Evolutionary conservation across 2,113 vertebrate genomes (phyloP).

Genomic region (Eupsittula cactorum): DNA sequence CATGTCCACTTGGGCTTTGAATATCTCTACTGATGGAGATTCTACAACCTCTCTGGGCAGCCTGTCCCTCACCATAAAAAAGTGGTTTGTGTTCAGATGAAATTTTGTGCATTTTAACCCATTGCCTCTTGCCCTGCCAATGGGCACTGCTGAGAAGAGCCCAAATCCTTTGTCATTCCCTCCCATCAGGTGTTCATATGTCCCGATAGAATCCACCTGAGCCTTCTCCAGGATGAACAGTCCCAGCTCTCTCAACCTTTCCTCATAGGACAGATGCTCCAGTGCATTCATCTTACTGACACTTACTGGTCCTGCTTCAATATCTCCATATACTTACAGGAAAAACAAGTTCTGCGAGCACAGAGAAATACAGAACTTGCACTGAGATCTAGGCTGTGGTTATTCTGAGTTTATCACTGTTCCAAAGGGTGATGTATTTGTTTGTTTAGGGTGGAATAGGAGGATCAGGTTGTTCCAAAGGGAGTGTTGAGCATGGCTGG

Average conservation of each 20-base stretch:
- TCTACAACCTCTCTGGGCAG: background rate
- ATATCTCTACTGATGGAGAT: background rate
- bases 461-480: background rate
- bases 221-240: background rate
- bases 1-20: background rate
- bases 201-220: background rate
- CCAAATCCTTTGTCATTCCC: background rate
- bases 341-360: background rate
- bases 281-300: background rate
- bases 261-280: background rate
- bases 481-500: background rate
- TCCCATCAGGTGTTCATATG: background rate
- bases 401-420: background rate
- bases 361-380: background rate
- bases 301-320: accelerated
- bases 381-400: background rate
- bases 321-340: background rate
- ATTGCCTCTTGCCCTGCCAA: background rate
- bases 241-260: background rate
- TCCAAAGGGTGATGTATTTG: background rate
- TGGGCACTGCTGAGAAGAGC: background rate
- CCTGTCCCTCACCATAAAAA: background rate
- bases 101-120: background rate
- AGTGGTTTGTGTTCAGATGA: background rate
- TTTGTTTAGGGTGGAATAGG: background rate